Evolutionary conservation across 2,113 vertebrate species (phyloP).

Genomic region (Phoenicopterus ruber): DNA sequence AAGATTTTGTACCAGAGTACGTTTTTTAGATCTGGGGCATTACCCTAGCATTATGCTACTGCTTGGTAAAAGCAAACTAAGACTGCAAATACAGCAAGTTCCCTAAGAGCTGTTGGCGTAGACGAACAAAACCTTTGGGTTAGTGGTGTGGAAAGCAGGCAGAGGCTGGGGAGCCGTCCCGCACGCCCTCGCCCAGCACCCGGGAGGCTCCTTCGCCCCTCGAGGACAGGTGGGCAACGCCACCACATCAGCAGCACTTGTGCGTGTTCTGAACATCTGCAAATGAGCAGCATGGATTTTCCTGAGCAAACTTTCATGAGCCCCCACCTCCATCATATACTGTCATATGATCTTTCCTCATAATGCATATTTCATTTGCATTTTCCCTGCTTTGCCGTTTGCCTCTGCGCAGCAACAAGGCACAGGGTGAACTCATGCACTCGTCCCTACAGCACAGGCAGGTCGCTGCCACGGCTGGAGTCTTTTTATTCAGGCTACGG

Average conservation of each 20-base stretch:
- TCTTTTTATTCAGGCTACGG: not conserved
- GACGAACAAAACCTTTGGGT: not conserved
- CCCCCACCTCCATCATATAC: no score
- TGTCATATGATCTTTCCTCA: not conserved
- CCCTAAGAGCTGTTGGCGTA: fast-evolving
- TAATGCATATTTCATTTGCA: not conserved
- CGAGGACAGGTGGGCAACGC: fast-evolving
- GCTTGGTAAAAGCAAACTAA: not conserved
- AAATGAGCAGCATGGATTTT: not conserved
- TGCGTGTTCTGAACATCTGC: no score
- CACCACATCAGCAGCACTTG: fast-evolving
- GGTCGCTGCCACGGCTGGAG: fast-evolving
- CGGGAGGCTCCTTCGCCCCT: fast-evolving
- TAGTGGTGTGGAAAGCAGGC: not conserved
- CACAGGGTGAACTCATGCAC: not conserved
- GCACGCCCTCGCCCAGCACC: fast-evolving
- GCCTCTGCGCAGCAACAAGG: not conserved
- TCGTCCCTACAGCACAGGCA: not conserved
- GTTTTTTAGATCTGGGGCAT: not conserved
- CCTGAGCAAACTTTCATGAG: not conserved
- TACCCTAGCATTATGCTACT: not conserved
- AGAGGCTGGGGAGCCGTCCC: not conserved
- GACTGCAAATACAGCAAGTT: not conserved
- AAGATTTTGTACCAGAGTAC: not conserved
- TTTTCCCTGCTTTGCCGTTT: not conserved